phyloP scores from a whole-genome alignment of 2,113 vertebrate species.

The Leucopsar rothschildi region DNA sequence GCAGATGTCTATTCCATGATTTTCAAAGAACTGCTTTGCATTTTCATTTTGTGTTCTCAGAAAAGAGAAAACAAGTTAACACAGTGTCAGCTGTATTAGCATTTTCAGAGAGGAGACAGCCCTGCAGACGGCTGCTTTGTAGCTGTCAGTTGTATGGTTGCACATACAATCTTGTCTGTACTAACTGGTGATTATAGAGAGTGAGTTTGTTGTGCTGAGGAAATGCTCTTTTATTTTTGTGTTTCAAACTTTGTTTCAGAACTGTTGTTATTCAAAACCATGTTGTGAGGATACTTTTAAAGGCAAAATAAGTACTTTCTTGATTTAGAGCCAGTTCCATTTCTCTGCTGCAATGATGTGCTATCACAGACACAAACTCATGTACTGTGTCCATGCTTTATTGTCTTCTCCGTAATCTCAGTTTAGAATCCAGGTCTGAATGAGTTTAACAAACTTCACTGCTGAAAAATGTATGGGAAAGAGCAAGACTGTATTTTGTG shows the following conservation, averaged over 20 bases:
- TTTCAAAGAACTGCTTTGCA: constrained; percentile 14
- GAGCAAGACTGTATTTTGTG: neutral
- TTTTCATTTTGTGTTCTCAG: constrained; percentile 11
- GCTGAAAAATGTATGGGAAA: neutral
- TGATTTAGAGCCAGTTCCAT: neutral
- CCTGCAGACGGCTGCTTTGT: neutral
- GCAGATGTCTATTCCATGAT: neutral
- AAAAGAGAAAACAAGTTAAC: constrained; percentile 25
- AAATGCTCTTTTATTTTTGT: neutral
- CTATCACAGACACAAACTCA: neutral
- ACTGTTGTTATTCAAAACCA: neutral
- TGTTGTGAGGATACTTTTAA: neutral
- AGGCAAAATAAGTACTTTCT: neutral
- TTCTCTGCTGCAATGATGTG: neutral
- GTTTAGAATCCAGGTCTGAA: neutral
- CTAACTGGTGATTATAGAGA: neutral
- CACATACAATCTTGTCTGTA: neutral
- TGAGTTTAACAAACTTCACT: neutral
- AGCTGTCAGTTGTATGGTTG: neutral
- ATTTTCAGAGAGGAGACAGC: neutral
- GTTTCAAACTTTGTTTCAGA: neutral
- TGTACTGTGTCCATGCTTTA: neutral
- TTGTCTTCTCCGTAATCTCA: neutral
- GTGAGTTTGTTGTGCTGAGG: neutral
- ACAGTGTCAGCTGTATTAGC: neutral